phyloP scores from a whole-genome alignment of 2,797 vertebrate species.

The Tokudaia muenninki region DNA sequence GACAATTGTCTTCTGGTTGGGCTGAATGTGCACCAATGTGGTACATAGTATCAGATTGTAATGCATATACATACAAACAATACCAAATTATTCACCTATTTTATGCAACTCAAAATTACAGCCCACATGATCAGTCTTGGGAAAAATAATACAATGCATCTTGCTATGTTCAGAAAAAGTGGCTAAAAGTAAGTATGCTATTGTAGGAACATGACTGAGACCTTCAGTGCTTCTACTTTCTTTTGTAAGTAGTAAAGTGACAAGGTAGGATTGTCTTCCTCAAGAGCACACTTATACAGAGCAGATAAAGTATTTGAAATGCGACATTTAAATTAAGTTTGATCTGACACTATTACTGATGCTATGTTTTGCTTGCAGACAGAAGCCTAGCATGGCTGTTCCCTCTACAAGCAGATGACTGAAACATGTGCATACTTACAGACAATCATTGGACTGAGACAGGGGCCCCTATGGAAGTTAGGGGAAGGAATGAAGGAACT shows the following conservation, averaged over 20 bases:
- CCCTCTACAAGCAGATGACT: neutral
- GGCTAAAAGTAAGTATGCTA: neutral
- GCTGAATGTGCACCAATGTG: neutral
- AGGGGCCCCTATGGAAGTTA: neutral
- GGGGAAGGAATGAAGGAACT: neutral
- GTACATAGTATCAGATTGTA: neutral
- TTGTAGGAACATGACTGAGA: neutral
- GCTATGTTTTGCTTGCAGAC: neutral
- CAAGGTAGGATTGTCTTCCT: neutral
- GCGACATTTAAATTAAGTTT: neutral
- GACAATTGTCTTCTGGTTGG: neutral
- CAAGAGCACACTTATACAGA: neutral
- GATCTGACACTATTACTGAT: neutral
- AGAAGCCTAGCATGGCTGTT: neutral
- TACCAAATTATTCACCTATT: neutral
- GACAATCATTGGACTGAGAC: neutral
- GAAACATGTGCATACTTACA: neutral
- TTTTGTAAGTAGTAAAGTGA: neutral
- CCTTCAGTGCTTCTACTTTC: neutral
- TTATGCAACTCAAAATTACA: neutral
- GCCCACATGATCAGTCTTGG: neutral
- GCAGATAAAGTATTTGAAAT: neutral
- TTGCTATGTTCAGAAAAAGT: neutral
- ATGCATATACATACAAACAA: neutral
- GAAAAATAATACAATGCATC: neutral